Conservation (phyloP, 2,888 invertebrate genomes). For the Melolontha melolontha region DNA sequence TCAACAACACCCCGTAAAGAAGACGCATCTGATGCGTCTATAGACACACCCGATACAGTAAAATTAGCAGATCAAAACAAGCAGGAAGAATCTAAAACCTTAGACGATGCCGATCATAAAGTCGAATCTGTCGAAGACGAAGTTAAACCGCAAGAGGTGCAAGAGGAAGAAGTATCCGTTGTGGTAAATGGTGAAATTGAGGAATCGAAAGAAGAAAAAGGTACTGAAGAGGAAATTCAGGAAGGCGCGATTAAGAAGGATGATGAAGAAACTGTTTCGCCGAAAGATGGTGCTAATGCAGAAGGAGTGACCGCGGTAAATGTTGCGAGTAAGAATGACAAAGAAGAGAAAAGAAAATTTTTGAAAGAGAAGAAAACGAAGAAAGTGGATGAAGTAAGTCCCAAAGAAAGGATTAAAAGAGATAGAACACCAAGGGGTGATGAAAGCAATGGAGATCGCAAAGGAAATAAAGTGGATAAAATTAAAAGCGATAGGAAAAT, state of each 20-base stretch:
- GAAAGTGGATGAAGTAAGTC: conserved; percentile 37
- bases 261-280: neutral
- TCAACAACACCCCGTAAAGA: conserved; percentile 36
- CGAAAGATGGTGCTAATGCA: conserved; percentile 24
- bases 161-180: conserved; percentile 4
- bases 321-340: conserved; percentile 33
- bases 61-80: conserved; percentile 22
- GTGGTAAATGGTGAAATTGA: conserved; percentile 31
- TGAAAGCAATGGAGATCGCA: conserved; percentile 16
- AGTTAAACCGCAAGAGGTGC: neutral
- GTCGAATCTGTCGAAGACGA: conserved; percentile 18
- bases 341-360: conserved; percentile 25
- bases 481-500: neutral
- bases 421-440: conserved; percentile 25
- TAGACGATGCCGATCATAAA: conserved; percentile 16
- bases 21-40: conserved; percentile 33
- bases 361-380: conserved; percentile 39
- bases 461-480: conserved; percentile 25
- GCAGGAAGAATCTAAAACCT: conserved; percentile 26
- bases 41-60: conserved; percentile 37
- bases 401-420: conserved; percentile 24
- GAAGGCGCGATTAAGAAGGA: conserved; percentile 13
- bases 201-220: conserved; percentile 17
- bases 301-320: conserved; percentile 38
- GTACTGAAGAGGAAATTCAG: conserved; percentile 26